These are phyloP conservation scores for Aphelenchoides besseyi DNA, from an alignment of 1,140 invertebrate genomes.

Conservation along the genomic window DNA sequence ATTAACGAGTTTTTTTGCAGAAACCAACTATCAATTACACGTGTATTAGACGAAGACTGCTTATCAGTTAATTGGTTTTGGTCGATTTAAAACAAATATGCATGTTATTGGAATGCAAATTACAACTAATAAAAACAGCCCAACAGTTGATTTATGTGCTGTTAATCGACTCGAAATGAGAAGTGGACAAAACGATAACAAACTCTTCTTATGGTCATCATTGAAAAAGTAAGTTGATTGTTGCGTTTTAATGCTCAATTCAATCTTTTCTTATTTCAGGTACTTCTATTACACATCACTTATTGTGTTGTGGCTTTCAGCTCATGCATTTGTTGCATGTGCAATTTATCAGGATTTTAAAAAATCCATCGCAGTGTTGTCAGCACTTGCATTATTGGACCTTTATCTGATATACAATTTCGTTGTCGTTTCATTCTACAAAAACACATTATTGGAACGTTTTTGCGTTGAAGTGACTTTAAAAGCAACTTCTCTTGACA, in stretches of 20 bases:
- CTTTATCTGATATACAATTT: constrained; percentile 4
- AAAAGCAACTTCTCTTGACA: neutral
- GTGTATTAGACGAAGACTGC: too few species aligned
- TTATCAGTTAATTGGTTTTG: too few species aligned
- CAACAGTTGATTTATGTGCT: neutral
- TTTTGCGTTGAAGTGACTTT: neutral
- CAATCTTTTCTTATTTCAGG: neutral
- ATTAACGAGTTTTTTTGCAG: too few species aligned
- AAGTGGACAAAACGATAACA: neutral
- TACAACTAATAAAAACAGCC: neutral
- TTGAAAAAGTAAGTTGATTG: neutral
- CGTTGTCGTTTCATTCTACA: neutral
- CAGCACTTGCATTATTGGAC: constrained; percentile 9
- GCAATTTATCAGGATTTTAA: constrained; percentile 14
- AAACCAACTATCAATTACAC: too few species aligned
- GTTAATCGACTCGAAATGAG: neutral
- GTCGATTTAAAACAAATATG: too few species aligned
- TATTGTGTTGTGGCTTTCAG: neutral
- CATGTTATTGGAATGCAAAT: too few species aligned
- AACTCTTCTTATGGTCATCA: neutral
- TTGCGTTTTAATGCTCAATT: neutral
- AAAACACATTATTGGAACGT: neutral
- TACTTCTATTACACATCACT: neutral
- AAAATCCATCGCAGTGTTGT: constrained; percentile 3
- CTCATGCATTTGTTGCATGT: constrained; percentile 19